Conservation (phyloP, 2,113 vertebrate genomes). For the Aix galericulata region DNA sequence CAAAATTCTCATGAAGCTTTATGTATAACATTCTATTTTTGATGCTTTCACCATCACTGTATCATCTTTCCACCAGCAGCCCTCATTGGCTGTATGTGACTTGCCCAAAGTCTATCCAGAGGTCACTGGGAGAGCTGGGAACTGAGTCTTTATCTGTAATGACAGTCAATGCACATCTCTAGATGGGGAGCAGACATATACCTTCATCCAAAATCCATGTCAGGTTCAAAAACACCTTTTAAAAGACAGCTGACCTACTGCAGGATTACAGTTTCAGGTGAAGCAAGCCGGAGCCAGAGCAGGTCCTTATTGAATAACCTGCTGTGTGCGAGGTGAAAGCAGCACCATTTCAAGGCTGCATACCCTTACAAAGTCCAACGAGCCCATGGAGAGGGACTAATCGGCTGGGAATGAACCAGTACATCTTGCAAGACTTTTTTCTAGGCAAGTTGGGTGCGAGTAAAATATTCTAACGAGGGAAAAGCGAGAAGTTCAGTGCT, state of each 20-base stretch:
- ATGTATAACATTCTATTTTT: not conserved
- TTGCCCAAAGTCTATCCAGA: not conserved
- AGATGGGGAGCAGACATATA: conserved; percentile 19
- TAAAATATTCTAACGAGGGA: not conserved
- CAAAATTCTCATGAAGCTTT: not conserved
- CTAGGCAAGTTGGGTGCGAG: not conserved
- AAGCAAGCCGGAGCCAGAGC: conserved; percentile 27
- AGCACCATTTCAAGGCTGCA: conserved; percentile 27
- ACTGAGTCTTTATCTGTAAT: not conserved
- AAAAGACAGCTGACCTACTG: conserved; percentile 43
- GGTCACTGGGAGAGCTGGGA: not conserved
- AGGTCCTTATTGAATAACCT: conserved; percentile 48
- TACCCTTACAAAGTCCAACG: not conserved
- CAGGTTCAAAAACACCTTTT: conserved; percentile 47
- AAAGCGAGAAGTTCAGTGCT: not conserved
- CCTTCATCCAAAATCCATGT: conserved; percentile 45
- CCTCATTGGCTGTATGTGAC: not conserved
- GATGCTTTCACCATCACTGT: not conserved
- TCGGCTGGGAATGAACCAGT: conserved; percentile 1
- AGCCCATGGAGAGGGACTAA: not conserved
- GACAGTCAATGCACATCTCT: not conserved
- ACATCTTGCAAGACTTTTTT: not conserved
- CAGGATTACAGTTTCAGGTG: conserved; percentile 36
- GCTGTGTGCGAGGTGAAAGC: conserved; percentile 55
- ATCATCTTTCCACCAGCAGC: not conserved